Conservation (phyloP, 2,888 invertebrate genomes). For the Cactoblastis cactorum region DNA sequence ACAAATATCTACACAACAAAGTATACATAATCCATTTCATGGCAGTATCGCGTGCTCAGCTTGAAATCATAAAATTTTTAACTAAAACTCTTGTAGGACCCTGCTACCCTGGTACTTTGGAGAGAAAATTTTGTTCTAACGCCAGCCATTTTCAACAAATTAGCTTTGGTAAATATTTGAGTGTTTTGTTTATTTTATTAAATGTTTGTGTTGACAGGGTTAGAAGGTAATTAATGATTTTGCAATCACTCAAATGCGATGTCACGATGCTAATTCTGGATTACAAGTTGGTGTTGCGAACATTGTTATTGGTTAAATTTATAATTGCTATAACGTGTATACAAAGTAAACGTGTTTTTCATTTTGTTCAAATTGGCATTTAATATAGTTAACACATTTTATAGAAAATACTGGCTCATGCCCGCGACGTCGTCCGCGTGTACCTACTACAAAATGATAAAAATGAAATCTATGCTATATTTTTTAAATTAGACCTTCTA, state of each 20-base stretch:
- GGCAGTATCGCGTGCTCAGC: slow-evolving; percentile 22
- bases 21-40: slow-evolving; percentile 25
- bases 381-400: too few species aligned
- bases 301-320: neutral
- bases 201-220: slow-evolving; percentile 19
- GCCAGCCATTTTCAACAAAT: slow-evolving; percentile 16
- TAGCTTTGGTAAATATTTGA: slow-evolving; percentile 20
- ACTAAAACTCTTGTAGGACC: neutral
- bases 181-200: slow-evolving; percentile 15
- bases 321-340: neutral
- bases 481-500: too few species aligned
- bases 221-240: slow-evolving; percentile 22
- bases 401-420: too few species aligned
- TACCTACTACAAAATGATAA: too few species aligned
- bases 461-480: too few species aligned
- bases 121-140: neutral
- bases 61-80: slow-evolving; percentile 17
- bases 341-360: too few species aligned
- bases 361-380: too few species aligned
- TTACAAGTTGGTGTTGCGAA: neutral
- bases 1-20: slow-evolving; percentile 21
- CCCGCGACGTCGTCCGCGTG: too few species aligned
- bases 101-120: neutral
- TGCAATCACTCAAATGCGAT: slow-evolving; percentile 1
- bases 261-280: neutral